Conservation (phyloP, 2,113 vertebrate genomes). For the Hippocampus abdominalis region DNA sequence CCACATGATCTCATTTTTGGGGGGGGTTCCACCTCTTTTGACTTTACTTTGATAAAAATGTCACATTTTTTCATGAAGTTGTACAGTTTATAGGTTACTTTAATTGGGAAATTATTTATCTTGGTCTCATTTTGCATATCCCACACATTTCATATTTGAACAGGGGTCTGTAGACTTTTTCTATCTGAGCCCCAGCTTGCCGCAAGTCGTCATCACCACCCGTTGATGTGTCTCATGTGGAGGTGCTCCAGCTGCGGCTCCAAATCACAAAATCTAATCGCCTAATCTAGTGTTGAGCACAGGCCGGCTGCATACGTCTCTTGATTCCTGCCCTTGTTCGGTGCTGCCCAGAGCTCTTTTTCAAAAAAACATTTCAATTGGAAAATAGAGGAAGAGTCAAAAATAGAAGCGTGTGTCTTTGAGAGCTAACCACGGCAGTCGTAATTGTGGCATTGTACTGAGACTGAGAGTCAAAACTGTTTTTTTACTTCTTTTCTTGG, state of each 20-base stretch:
- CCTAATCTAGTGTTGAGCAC: constrained; percentile 47
- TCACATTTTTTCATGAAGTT: too few species aligned
- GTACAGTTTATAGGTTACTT: too few species aligned
- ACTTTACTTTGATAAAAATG: too few species aligned
- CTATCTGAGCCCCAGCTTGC: constrained; percentile 11
- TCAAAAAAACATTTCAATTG: constrained; percentile 17
- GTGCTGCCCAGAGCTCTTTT: constrained; percentile 12
- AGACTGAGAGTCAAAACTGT: too few species aligned
- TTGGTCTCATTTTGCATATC: too few species aligned
- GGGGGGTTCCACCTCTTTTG: too few species aligned
- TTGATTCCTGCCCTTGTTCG: constrained; percentile 4
- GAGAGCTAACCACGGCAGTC: constrained; percentile 26
- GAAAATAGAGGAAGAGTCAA: constrained; percentile 14
- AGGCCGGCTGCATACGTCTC: constrained; percentile 34
- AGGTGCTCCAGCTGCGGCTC: constrained; percentile 51
- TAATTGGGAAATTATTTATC: too few species aligned
- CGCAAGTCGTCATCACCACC: constrained; percentile 42
- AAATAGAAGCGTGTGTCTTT: constrained; percentile 32
- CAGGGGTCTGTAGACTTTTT: too few species aligned
- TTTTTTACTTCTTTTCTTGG: too few species aligned
- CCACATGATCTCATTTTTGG: too few species aligned
- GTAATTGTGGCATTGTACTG: constrained; percentile 9
- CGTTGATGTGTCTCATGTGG: constrained; percentile 61
- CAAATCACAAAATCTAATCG: constrained; percentile 64
- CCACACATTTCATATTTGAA: too few species aligned